Percentiles rank a stretch among this genome's conserved stretches.
Conservation (phyloP, 2,113 vertebrate genomes). For the Mormoops blainvillei region DNA sequence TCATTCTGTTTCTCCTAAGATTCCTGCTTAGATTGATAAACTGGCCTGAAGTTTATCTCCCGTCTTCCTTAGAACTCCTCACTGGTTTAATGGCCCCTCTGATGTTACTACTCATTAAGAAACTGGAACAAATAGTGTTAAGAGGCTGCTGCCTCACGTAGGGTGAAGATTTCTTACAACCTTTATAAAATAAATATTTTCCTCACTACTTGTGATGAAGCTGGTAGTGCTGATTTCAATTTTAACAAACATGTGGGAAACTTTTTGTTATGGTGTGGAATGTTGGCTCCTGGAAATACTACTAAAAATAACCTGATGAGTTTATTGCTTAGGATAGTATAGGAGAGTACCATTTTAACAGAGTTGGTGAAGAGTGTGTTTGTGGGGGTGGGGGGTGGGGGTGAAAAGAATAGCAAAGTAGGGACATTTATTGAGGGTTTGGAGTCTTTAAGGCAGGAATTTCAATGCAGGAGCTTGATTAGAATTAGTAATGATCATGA, state of each 20-base stretch:
- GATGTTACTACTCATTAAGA: neutral
- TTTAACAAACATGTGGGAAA: neutral
- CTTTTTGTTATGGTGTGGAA: neutral
- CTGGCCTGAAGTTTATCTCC: neutral
- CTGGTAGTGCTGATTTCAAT: neutral
- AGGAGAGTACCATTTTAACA: neutral
- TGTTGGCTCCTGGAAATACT: neutral
- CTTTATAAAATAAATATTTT: neutral
- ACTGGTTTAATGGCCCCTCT: neutral
- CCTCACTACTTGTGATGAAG: neutral
- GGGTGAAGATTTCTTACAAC: neutral
- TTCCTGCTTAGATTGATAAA: conserved; percentile 5
- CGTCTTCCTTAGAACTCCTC: neutral
- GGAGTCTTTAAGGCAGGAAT: neutral
- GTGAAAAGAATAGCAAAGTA: neutral
- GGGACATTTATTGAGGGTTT: neutral
- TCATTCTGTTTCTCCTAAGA: neutral
- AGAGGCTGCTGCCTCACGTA: neutral
- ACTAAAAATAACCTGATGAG: neutral
- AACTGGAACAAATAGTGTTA: neutral
- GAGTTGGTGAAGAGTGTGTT: neutral
- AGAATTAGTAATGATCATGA: neutral
- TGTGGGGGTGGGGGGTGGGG: neutral
- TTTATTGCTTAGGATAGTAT: neutral
- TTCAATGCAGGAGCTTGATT: neutral